Evolutionary conservation across 2,797 vertebrate species (phyloP), one percentile per base, ranked within the genome.

Genomic region (Lithobates sylvaticus): DNA sequence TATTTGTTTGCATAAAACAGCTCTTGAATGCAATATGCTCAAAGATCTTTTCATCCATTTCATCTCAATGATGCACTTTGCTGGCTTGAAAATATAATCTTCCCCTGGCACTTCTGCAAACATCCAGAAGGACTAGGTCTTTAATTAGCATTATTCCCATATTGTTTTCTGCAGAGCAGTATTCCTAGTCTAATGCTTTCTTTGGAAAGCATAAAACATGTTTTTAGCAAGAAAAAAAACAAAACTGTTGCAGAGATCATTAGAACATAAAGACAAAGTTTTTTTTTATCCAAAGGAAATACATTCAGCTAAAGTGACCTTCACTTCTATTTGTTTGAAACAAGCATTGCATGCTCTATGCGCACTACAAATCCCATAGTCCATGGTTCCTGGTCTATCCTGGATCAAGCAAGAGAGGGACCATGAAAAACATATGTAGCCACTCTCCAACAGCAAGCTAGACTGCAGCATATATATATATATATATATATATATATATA

Each of bases 71-170:
- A 88, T 85, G 44, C n/a, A 73, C 2, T 88, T 89, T 83, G 44
- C n/a, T 81, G n/a, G 80, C 85, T 81, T 84, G 69, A 70, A 81
- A 81, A 83, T 29, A 67, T 21, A 58, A 34, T 72, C 10, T 88
- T 89, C 84, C 61, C 82, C 64, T 86, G 42, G 77, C 54, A 86
- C 10, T 75, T 68, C 83, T 76, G 50, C 34, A 76, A 85, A 27
- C 81, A 86, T 39, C 15, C 67, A 72, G 44, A 47, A 47, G 13
- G 13, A 71, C 78, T 79, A 73, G 78, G 23, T 47, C 86, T 83
- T 88, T 87, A 13, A 50, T 82, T 81, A 76, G 88, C 5, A 0
- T 64, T 5, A 23, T 3, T 81, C 7, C 13, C 5, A 10, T 36
- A 50, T 87, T 68, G 44, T 86, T 65, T 39, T 84, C 8, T 75